Conservation (phyloP, 1,140 invertebrate species). For the Streblospio benedicti region DNA sequence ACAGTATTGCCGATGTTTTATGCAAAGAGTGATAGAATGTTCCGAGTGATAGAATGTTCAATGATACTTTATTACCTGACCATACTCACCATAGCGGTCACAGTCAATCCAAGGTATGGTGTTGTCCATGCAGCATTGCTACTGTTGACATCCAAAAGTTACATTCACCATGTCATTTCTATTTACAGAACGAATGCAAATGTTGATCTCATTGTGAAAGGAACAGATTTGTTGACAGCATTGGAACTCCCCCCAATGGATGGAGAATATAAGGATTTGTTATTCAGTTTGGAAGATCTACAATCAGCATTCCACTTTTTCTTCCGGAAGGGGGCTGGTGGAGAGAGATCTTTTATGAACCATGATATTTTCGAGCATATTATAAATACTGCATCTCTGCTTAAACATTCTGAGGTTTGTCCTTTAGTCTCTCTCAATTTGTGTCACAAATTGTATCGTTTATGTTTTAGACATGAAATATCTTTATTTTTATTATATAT, state of each 20-base stretch:
- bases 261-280: slow-evolving; percentile 33
- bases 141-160: no score
- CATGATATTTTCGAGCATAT: slow-evolving; percentile 32
- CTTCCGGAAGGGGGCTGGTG: slow-evolving; percentile 47
- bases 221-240: slow-evolving; percentile 36
- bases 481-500: no score
- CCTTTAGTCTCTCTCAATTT: not conserved
- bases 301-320: slow-evolving; percentile 47
- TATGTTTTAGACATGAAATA: no score
- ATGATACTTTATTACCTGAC: no score
- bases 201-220: slow-evolving; percentile 48
- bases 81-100: no score
- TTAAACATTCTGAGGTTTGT: slow-evolving; percentile 31
- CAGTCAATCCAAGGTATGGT: no score
- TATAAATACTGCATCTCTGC: slow-evolving; percentile 33
- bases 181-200: slow-evolving; percentile 48
- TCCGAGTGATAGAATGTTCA: no score
- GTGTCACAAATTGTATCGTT: slow-evolving; percentile 18
- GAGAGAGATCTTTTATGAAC: slow-evolving; percentile 41
- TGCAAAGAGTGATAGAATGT: no score
- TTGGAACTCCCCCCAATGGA: slow-evolving; percentile 29
- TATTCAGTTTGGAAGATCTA: slow-evolving; percentile 37
- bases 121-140: no score
- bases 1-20: no score
- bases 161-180: not conserved